Evolutionary conservation across 2,797 vertebrate genomes (phyloP).

Genomic region (Rallus crepitans): DNA sequence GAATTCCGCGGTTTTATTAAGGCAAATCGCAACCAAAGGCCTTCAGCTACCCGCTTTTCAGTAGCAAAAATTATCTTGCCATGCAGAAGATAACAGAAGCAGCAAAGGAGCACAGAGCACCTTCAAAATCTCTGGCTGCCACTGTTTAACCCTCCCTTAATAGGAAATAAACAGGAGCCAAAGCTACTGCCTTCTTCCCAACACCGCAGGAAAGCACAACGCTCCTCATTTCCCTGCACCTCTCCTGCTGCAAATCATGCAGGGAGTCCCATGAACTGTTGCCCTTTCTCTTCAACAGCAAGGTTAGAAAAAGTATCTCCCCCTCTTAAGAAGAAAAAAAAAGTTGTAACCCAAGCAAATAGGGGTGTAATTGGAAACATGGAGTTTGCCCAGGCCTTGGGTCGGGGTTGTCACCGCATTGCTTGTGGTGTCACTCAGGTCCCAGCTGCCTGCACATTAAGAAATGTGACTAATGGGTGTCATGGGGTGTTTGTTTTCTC

Average conservation of each 20-base stretch:
- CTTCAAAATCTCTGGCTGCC: not conserved
- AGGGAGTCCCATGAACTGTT: not conserved
- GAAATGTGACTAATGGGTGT: not conserved
- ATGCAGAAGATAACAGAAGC: not conserved
- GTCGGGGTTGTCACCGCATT: rapidly evolving
- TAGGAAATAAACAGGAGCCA: not conserved
- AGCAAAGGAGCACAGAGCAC: not conserved
- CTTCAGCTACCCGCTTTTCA: not conserved
- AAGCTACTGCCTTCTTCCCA: not conserved
- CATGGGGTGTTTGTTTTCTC: not conserved
- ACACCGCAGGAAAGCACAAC: not conserved
- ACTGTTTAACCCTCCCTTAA: not conserved
- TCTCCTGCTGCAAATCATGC: not conserved
- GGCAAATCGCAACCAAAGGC: rapidly evolving
- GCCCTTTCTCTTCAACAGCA: not conserved
- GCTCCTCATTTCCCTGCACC: not conserved
- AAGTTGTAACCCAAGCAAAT: not conserved
- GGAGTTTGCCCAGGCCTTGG: rapidly evolving
- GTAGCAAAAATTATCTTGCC: not conserved
- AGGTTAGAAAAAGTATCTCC: not conserved
- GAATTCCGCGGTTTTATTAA: not conserved
- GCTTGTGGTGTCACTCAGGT: not conserved
- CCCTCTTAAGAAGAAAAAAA: not conserved
- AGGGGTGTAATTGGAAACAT: rapidly evolving
- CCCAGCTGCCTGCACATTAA: rapidly evolving